Evolutionary conservation across 2,113 vertebrate genomes (phyloP), one percentile per base, ranked within the genome.

Genomic region (Hepsetus odoe): DNA sequence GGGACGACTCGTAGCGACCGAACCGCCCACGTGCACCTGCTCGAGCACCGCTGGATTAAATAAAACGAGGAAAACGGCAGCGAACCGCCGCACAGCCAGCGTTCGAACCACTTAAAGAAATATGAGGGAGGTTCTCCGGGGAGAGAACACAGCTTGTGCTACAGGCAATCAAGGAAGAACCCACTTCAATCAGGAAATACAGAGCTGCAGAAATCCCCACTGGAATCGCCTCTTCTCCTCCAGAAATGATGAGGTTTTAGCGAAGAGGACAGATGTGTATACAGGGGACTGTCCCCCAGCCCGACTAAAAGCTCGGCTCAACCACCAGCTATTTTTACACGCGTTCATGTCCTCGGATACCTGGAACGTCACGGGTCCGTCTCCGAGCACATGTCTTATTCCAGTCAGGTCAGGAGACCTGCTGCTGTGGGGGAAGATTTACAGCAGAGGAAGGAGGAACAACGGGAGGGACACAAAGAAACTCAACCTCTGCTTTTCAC

Each of bases 51-150:
- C 11, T 20, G 46, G 16, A 18, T 28, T 62, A 70, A 78, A n/a
- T n/a, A n/a, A n/a, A n/a, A n/a, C n/a, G n/a, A n/a, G n/a, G 62
- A 72, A 69, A 72, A 65, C 62, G 33, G 14, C 32, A 65, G 69
- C 38, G 40, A 33, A 42, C 46, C 59, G 65, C 69, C 32, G 69
- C 22, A 49, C 14, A 6, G 69, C 42, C 22, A 79, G 28, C 11
- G 44, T 55, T 72, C 77, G 2, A 26, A 72, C 77, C 64, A 38
- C 77, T 79, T 72, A 59, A 79, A 72, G 64, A 42, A 55, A 62
- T 51, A 44, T 55, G 59, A 65, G 59, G 35, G 65, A 28, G 38
- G 53, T 65, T 40, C 77, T 58, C 77, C 35, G 26, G 49, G 49
- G 67, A 62, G 66, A n/a, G 59, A 55, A 71, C 56, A 35, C 28